Evolutionary conservation across 2,797 vertebrate species (phyloP).

Genomic region (Pseudomugil tenellus): DNA sequence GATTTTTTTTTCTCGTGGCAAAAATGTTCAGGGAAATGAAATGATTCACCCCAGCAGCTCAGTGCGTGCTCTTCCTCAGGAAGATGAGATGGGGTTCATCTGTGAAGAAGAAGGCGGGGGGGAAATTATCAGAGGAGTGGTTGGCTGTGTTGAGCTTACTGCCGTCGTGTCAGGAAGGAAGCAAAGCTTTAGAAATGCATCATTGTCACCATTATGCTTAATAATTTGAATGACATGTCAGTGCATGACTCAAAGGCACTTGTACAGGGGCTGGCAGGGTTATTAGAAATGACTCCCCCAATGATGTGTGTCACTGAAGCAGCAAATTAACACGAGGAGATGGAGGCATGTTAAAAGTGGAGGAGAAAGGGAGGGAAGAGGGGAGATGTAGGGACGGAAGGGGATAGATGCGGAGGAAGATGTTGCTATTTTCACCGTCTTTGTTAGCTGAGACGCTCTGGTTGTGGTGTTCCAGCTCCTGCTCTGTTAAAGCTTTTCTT

Average conservation of each 20-base stretch:
- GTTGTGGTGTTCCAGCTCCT: constrained; percentile 60
- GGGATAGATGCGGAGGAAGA: constrained; percentile 60
- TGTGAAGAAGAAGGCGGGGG: constrained; percentile 23
- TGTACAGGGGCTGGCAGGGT: constrained; percentile 66
- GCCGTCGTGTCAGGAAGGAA: constrained; percentile 64
- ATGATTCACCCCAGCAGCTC: constrained; percentile 68
- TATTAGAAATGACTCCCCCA: constrained; percentile 82
- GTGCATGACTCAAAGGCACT: constrained; percentile 74
- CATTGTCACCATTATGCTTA: constrained; percentile 78
- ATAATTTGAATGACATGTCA: constrained; percentile 80
- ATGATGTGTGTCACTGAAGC: constrained; percentile 88
- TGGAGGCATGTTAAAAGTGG: constrained; percentile 72
- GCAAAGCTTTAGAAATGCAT: constrained; percentile 70
- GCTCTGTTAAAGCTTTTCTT: constrained; percentile 60
- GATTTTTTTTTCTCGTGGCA: constrained; percentile 64
- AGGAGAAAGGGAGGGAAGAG: constrained; percentile 36
- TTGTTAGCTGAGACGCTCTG: constrained; percentile 60
- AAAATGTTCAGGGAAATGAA: constrained; percentile 67
- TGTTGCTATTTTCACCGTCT: constrained; percentile 68
- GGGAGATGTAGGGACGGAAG: constrained; percentile 28
- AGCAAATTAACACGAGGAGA: constrained; percentile 87
- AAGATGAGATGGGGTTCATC: constrained; percentile 58
- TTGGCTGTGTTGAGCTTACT: constrained; percentile 48
- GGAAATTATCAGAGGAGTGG: constrained; percentile 11
- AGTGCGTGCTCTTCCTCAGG: constrained; percentile 56